A percentile compares a stretch with the other conserved stretches of the same genome.
phyloP scores from a whole-genome alignment of 2,113 vertebrate genomes.

The Heterocephalus glaber region DNA sequence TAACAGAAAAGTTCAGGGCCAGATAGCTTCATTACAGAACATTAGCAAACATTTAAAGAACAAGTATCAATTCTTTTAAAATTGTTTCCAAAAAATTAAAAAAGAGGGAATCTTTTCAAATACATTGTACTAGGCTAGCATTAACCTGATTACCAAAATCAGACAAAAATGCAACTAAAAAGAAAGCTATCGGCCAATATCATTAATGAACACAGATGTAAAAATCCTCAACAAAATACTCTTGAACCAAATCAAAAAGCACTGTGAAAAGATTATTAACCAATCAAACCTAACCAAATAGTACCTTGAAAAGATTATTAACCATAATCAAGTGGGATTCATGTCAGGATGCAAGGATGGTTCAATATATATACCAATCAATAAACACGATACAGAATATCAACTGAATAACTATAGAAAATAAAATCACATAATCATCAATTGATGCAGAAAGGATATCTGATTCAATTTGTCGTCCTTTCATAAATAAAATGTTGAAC shows the following conservation, averaged over 20 bases:
- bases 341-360: background rate
- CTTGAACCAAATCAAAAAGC: background rate
- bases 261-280: background rate
- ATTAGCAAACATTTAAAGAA: background rate
- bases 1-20: background rate
- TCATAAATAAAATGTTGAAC: background rate
- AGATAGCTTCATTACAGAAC: background rate
- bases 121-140: background rate
- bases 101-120: background rate
- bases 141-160: background rate
- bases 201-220: background rate
- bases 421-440: background rate
- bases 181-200: background rate
- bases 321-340: background rate
- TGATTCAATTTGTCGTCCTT: background rate
- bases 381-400: background rate
- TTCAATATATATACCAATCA: background rate
- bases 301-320: background rate
- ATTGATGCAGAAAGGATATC: background rate
- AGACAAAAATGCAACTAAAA: background rate
- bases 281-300: background rate
- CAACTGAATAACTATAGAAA: background rate
- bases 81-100: background rate
- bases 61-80: background rate
- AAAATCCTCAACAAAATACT: background rate